Percentiles rank a stretch among this genome's conserved stretches.
Evolutionary conservation across 2,113 vertebrate genomes (phyloP).

Genomic region (Cisticola juncidis): DNA sequence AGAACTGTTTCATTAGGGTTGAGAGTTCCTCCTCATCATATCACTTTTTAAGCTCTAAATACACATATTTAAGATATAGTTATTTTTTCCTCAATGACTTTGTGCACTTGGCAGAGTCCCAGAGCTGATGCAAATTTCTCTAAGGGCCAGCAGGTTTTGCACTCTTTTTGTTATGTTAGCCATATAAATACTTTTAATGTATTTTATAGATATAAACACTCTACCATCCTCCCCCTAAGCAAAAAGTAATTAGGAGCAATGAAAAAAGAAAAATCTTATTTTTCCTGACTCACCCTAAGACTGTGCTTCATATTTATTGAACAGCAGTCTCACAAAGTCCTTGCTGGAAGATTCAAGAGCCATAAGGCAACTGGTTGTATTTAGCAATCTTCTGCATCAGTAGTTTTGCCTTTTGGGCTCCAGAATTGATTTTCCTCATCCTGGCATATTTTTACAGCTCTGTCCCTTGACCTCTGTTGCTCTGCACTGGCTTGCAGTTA

Average conservation of each 20-base stretch:
- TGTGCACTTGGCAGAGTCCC: neutral
- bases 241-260: neutral
- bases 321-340: neutral
- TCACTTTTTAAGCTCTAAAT: neutral
- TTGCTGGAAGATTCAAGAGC: neutral
- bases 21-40: neutral
- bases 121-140: neutral
- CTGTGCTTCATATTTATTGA: neutral
- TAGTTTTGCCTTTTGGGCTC: constrained; percentile 12
- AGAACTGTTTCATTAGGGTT: neutral
- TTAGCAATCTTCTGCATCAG: constrained; percentile 33
- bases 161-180: neutral
- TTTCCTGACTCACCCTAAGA: neutral
- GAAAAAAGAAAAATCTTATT: neutral
- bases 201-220: neutral
- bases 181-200: neutral
- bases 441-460: neutral
- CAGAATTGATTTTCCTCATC: neutral
- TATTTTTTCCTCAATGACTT: neutral
- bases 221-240: neutral
- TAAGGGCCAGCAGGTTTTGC: neutral
- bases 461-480: neutral
- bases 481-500: neutral
- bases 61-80: neutral
- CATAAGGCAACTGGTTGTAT: constrained; percentile 21